These are phyloP conservation scores for Drosophila stalkeri DNA, from an alignment of 2,888 invertebrate genomes.

Conservation along the genomic window DNA sequence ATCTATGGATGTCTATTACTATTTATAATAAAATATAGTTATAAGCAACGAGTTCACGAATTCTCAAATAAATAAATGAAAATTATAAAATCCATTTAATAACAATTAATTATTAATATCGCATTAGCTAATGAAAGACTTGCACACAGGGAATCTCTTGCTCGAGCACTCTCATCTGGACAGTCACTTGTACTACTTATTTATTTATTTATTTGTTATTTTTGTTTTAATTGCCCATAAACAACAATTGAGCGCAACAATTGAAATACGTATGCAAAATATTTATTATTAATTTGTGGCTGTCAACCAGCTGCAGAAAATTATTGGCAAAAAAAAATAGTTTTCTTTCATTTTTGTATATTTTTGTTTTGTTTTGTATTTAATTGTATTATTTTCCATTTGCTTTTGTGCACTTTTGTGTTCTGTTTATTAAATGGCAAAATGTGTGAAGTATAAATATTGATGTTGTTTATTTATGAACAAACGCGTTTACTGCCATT, in stretches of 20 bases:
- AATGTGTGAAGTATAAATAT: constrained; percentile 65
- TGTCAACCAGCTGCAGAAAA: constrained; percentile 19
- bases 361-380: background rate
- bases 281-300: constrained; percentile 58
- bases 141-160: background rate
- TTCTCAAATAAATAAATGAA: background rate
- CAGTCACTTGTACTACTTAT: background rate
- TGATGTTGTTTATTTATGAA: constrained; percentile 62
- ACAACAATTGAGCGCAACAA: constrained; percentile 44
- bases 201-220: constrained; percentile 7
- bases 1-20: background rate
- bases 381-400: constrained; percentile 8
- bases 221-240: constrained; percentile 29
- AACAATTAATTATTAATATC: no score
- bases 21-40: background rate
- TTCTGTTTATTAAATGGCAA: constrained; percentile 52
- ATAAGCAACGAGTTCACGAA: background rate
- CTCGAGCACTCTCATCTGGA: background rate
- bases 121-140: background rate
- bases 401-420: constrained; percentile 11
- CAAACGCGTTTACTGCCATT: constrained; percentile 35
- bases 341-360: background rate
- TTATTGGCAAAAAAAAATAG: constrained; percentile 5
- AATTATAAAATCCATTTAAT: background rate
- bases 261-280: constrained; percentile 36